These are phyloP conservation scores for Gobius niger DNA, from an alignment of 2,113 vertebrate genomes.

Conservation along the genomic window DNA sequence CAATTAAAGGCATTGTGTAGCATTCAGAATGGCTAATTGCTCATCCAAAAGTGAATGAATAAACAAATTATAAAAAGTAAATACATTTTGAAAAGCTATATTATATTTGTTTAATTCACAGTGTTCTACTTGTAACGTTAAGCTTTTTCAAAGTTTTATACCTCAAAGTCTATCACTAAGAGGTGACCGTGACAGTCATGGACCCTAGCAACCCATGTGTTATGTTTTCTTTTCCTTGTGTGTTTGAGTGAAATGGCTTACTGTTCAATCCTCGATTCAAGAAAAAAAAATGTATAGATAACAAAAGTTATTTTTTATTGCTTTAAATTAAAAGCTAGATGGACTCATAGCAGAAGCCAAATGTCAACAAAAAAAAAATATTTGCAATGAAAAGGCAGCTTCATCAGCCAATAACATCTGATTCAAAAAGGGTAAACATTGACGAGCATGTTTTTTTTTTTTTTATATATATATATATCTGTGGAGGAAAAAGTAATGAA, in stretches of 20 bases:
- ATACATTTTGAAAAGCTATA: no score
- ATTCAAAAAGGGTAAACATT: slow-evolving; percentile 17
- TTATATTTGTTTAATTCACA: no score
- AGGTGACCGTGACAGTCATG: slow-evolving; percentile 46
- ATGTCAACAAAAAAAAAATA: slow-evolving; percentile 9
- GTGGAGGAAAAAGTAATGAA: slow-evolving; percentile 10
- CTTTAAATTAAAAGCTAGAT: slow-evolving; percentile 62
- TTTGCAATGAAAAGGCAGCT: slow-evolving; percentile 25
- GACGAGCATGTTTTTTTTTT: slow-evolving; percentile 29
- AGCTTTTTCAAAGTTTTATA: slow-evolving; percentile 38
- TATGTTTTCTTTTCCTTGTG: slow-evolving; percentile 58
- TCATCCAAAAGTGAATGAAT: no score
- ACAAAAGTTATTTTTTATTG: slow-evolving; percentile 27
- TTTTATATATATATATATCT: no score
- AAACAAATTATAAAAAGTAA: no score
- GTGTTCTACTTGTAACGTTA: no score
- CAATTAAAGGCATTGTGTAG: no score
- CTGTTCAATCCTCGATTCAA: slow-evolving; percentile 27
- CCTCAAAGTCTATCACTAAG: slow-evolving; percentile 38
- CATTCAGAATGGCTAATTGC: no score
- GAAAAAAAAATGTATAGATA: not conserved
- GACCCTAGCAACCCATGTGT: slow-evolving; percentile 40
- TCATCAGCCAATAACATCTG: slow-evolving; percentile 22
- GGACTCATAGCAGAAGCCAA: slow-evolving; percentile 49
- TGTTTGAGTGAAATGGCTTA: slow-evolving; percentile 74